A percentile compares a stretch with the other conserved stretches of the same genome.
Evolutionary conservation across 1,140 invertebrate genomes (phyloP).

Genomic region (Drosophila orosa): DNA sequence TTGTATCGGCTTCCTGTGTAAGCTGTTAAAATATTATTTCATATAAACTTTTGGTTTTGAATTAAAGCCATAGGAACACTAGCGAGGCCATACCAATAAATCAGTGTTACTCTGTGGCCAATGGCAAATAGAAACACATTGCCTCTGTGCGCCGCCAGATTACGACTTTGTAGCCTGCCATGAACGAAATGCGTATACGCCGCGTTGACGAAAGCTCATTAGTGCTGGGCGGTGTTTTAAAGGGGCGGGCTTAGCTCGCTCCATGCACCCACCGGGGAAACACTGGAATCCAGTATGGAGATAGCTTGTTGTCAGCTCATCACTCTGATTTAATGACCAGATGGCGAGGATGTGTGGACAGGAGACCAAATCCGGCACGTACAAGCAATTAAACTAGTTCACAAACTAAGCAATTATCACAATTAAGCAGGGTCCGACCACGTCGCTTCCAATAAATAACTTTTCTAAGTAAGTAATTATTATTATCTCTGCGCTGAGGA

Average conservation of each 20-base stretch:
- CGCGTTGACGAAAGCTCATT: conserved; percentile 44
- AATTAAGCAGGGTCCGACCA: conserved; percentile 9
- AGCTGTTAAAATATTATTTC: conserved; percentile 20
- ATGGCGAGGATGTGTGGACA: conserved; percentile 18
- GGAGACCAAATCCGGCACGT: conserved; percentile 16
- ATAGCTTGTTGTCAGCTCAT: conserved; percentile 36
- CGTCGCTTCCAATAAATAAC: conserved; percentile 6
- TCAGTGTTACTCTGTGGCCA: conserved; percentile 39
- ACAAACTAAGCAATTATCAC: conserved; percentile 66
- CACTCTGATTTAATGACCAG: conserved; percentile 63
- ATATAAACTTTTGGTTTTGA: conserved; percentile 9
- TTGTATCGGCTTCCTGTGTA: not conserved
- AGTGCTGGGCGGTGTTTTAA: conserved; percentile 32
- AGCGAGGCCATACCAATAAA: conserved; percentile 27
- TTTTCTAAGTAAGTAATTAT: conserved; percentile 17
- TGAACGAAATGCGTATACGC: conserved; percentile 37
- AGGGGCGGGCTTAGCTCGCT: conserved; percentile 25
- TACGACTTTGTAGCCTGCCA: conserved; percentile 12
- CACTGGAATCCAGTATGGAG: conserved; percentile 11
- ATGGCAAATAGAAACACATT: conserved; percentile 36
- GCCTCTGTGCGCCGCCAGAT: conserved; percentile 1
- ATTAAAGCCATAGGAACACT: conserved; percentile 1
- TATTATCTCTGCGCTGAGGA: not conserved
- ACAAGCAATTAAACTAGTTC: conserved; percentile 63
- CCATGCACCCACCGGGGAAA: not conserved